Evolutionary conservation across 1,140 invertebrate genomes (phyloP).

Genomic region (Luehdorfia chinensis): DNA sequence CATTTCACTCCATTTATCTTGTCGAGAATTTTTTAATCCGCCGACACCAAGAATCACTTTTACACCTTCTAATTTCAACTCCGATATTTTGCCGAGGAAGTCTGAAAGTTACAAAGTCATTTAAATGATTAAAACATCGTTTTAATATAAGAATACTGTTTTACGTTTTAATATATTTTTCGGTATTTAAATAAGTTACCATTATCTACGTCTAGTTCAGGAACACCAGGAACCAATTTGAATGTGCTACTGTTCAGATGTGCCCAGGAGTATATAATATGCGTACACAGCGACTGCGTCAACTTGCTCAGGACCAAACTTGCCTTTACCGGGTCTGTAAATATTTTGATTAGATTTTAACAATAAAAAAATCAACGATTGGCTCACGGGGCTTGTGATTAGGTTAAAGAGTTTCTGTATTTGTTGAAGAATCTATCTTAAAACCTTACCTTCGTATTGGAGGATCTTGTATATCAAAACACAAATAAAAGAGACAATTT

Average conservation of each 20-base stretch:
- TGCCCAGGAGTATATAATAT: constrained; percentile 86
- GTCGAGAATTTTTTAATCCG: constrained; percentile 84
- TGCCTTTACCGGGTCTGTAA: constrained; percentile 80
- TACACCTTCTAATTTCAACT: constrained; percentile 78
- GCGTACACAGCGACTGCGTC: constrained; percentile 83
- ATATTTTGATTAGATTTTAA: background rate
- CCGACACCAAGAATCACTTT: constrained; percentile 85
- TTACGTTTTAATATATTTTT: too few relatives aligned
- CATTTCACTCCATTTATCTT: constrained; percentile 81
- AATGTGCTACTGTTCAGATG: constrained; percentile 78
- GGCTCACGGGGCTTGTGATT: too few relatives aligned
- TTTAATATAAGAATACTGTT: background rate
- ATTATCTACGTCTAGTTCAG: constrained; percentile 83
- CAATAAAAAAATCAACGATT: too few relatives aligned
- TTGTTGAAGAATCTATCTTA: too few relatives aligned
- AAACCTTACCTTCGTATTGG: too few relatives aligned
- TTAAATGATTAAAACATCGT: background rate
- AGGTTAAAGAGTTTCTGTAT: too few relatives aligned
- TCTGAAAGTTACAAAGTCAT: constrained; percentile 42
- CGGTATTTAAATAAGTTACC: constrained; percentile 47
- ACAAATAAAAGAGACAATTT: too few relatives aligned
- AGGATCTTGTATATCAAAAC: too few relatives aligned
- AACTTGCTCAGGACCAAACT: constrained; percentile 82
- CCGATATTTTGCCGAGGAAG: constrained; percentile 82
- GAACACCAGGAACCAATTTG: constrained; percentile 79